These are phyloP conservation scores for Pammene aurita DNA, from an alignment of 2,888 invertebrate genomes.

Conservation along the genomic window DNA sequence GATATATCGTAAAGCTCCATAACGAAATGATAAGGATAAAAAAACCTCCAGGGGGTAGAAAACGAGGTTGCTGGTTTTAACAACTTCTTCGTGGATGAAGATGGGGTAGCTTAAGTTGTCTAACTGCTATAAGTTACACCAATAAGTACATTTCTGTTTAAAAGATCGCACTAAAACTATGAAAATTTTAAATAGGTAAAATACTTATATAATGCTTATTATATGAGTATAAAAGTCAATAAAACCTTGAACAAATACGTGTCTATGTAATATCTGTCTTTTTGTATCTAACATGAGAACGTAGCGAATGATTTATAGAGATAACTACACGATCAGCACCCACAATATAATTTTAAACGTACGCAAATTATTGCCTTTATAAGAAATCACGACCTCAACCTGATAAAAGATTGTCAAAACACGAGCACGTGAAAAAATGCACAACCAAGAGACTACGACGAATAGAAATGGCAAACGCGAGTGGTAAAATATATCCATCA, in stretches of 20 bases:
- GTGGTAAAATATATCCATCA: not conserved
- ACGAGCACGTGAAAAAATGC: conserved; percentile 21
- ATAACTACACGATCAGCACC: not conserved
- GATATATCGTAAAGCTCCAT: too few relatives aligned
- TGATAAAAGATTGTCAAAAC: conserved; percentile 30
- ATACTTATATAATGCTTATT: not conserved
- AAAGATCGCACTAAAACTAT: too few relatives aligned
- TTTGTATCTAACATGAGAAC: not conserved
- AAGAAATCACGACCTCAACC: conserved; percentile 14
- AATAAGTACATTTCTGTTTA: too few relatives aligned
- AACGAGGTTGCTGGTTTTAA: too few relatives aligned
- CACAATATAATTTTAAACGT: conserved; percentile 3
- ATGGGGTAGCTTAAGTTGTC: too few relatives aligned
- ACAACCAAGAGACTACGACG: not conserved
- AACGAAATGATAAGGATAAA: too few relatives aligned
- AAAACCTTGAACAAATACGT: not conserved
- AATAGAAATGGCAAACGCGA: not conserved
- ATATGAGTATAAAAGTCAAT: not conserved
- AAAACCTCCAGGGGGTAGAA: too few relatives aligned
- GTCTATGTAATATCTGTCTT: not conserved
- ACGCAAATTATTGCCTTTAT: conserved; percentile 12
- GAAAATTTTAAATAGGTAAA: too few relatives aligned
- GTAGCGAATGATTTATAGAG: conserved; percentile 9
- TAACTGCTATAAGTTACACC: too few relatives aligned
- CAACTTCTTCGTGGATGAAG: too few relatives aligned